Conservation (phyloP, 2,113 vertebrate genomes). For the Trochalopteron elliotii region DNA sequence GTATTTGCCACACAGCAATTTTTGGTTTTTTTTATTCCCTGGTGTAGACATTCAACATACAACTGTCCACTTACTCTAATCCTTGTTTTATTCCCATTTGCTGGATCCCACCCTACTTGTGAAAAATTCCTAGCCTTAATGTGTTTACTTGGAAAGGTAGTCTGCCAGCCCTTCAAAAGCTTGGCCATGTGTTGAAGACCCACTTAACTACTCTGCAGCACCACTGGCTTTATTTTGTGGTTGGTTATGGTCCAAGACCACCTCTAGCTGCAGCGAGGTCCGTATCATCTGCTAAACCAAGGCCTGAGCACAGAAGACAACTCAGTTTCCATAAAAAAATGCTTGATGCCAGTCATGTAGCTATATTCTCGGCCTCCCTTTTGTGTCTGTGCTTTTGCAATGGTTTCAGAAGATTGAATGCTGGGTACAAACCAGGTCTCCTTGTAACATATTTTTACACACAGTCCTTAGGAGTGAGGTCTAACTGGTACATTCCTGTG, state of each 20-base stretch:
- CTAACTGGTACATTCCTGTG: background rate
- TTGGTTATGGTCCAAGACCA: background rate
- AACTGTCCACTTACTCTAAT: background rate
- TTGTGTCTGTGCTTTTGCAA: background rate
- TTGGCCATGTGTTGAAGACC: background rate
- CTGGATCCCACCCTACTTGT: background rate
- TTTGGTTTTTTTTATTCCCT: background rate
- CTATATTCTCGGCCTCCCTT: fast-evolving
- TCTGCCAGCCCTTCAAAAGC: background rate
- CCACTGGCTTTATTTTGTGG: background rate
- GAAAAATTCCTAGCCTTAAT: background rate
- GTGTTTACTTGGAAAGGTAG: background rate
- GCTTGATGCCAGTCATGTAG: background rate
- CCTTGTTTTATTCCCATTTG: background rate
- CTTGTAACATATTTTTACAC: background rate
- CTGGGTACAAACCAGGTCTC: background rate
- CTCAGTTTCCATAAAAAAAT: background rate
- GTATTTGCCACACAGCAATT: background rate
- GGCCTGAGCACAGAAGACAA: background rate
- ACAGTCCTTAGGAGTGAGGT: background rate
- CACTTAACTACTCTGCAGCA: background rate
- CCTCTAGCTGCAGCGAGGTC: background rate
- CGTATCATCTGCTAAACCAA: background rate
- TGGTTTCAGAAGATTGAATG: background rate
- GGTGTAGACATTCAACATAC: background rate